Base-by-base conservation (phyloP, 2,113 vertebrate species). In the Jaculus jaculus region DNA sequence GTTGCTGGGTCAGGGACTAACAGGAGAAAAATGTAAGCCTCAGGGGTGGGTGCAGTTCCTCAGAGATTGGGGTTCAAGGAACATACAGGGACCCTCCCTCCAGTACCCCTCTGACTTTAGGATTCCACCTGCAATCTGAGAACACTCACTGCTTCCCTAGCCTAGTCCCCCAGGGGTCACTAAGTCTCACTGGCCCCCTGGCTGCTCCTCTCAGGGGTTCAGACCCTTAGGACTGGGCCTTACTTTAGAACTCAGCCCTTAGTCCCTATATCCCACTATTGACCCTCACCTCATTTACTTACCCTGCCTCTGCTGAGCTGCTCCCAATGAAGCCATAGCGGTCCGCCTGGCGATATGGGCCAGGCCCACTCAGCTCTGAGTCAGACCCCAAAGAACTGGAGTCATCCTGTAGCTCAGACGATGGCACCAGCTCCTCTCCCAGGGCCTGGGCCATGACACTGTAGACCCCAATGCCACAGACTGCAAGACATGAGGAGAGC, bases 301-400 rank as follows among this genome's bases (percentile, higher is more conserved):
- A 98, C 97, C 97, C 91, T 26, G 93, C 91, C 30, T 97, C 96
- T 63, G 90, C 69, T 10, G 95, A 68, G 66, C 90, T 94, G 75
- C 96, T 96, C 71, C 97, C 97, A 21, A 97, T 96, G 94, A 98
- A 98, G 90, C 97, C 97, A 13, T 97, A 97, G 58, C 97, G 97
- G 71, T 98, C 97, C 3, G 97, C 97, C 82, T 96, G 94, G 69
- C 97, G 97, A 72, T 97, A 98, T 0, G 97, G 97, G 28, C 96
- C 60, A 0, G 95, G 92, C 32, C 97, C 97, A 7, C 83, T 97
- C 60, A 97, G 60, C 87, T 98, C 97, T 0, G 97, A 98, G 93
- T 98, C 97, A 0, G 97, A 98, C 75, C 97, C 97, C 42, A 98
- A 42, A 23, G 97, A 98, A 89, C 97, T 98, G 80, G 95, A 97